A percentile compares a stretch with the other conserved stretches of the same genome.
Evolutionary conservation across 2,797 vertebrate species (phyloP).

Genomic region (Poecile montanus): DNA sequence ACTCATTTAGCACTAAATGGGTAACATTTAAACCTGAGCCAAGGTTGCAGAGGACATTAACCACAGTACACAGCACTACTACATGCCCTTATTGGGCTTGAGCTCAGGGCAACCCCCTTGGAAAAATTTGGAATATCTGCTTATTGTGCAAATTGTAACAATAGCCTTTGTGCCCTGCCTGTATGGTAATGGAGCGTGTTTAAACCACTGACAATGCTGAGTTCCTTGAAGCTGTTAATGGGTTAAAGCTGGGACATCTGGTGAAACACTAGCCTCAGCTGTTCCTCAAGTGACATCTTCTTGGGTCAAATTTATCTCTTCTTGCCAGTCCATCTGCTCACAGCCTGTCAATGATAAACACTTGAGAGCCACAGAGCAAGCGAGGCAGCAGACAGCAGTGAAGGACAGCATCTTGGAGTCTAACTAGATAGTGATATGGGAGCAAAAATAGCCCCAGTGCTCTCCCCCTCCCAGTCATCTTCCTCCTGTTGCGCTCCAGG

Average conservation of each 20-base stretch:
- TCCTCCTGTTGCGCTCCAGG: conserved; percentile 34
- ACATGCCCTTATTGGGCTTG: not conserved
- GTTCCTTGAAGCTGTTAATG: conserved; percentile 73
- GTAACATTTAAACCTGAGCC: not conserved
- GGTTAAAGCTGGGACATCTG: conserved; percentile 89
- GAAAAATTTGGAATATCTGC: conserved; percentile 8
- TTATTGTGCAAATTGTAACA: conserved; percentile 17
- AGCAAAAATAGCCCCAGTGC: conserved; percentile 68
- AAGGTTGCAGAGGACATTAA: not conserved
- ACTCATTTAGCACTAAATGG: not conserved
- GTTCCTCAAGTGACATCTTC: conserved; percentile 87
- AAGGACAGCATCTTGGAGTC: conserved; percentile 71
- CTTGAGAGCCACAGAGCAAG: conserved; percentile 80
- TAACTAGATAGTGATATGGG: conserved; percentile 68
- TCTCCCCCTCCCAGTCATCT: not conserved
- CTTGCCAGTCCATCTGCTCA: conserved; percentile 85
- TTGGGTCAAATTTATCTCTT: conserved; percentile 87
- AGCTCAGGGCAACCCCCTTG: not conserved
- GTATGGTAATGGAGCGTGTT: not conserved
- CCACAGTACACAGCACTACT: not conserved
- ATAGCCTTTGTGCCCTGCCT: not conserved
- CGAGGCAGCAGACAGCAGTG: conserved; percentile 75
- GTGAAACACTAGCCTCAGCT: conserved; percentile 91
- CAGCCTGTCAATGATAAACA: conserved; percentile 84
- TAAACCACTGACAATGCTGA: conserved; percentile 12